Percentiles rank a stretch among this genome's conserved stretches.
These are phyloP conservation scores for Holcopasites calliopsidis DNA, from an alignment of 1,140 invertebrate species.

Conservation along the genomic window DNA sequence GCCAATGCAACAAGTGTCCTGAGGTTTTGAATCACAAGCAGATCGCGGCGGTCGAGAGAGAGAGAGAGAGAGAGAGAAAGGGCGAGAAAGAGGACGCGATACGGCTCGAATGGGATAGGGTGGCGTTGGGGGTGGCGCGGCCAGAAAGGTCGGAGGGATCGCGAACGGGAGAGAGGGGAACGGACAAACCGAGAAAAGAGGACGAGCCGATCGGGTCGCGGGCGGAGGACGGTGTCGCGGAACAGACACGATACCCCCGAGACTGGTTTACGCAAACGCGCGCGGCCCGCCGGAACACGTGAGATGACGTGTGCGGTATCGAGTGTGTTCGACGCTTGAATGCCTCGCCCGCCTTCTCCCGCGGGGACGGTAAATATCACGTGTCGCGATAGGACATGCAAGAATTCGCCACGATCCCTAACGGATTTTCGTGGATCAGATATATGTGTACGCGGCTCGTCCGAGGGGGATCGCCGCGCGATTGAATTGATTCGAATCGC, in stretches of 20 bases:
- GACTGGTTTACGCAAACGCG: slow-evolving; percentile 73
- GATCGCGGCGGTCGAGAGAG: slow-evolving; percentile 70
- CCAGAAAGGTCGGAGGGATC: slow-evolving; percentile 38
- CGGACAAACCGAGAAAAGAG: slow-evolving; percentile 53
- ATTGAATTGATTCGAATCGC: slow-evolving; percentile 26
- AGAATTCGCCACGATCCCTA: slow-evolving; percentile 52
- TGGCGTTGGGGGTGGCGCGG: slow-evolving; percentile 37
- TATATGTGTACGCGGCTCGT: too few species aligned
- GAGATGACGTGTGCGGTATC: slow-evolving; percentile 77
- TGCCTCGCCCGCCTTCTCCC: slow-evolving; percentile 67
- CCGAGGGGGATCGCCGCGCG: neutral
- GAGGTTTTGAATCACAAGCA: slow-evolving; percentile 81
- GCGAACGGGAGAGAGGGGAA: slow-evolving; percentile 52
- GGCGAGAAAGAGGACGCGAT: slow-evolving; percentile 57
- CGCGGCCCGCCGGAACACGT: slow-evolving; percentile 71
- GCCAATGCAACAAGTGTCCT: slow-evolving; percentile 80
- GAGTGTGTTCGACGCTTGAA: slow-evolving; percentile 73
- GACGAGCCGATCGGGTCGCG: slow-evolving; percentile 41
- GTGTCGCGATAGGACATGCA: slow-evolving; percentile 56
- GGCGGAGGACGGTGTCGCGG: slow-evolving; percentile 41
- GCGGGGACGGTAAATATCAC: slow-evolving; percentile 67
- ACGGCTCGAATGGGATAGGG: slow-evolving; percentile 67
- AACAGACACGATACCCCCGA: slow-evolving; percentile 70
- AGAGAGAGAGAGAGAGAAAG: slow-evolving; percentile 51
- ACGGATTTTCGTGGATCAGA: slow-evolving; percentile 40